Evolutionary conservation across 2,113 vertebrate genomes (phyloP).

Genomic region (Phyllopteryx taeniolatus): DNA sequence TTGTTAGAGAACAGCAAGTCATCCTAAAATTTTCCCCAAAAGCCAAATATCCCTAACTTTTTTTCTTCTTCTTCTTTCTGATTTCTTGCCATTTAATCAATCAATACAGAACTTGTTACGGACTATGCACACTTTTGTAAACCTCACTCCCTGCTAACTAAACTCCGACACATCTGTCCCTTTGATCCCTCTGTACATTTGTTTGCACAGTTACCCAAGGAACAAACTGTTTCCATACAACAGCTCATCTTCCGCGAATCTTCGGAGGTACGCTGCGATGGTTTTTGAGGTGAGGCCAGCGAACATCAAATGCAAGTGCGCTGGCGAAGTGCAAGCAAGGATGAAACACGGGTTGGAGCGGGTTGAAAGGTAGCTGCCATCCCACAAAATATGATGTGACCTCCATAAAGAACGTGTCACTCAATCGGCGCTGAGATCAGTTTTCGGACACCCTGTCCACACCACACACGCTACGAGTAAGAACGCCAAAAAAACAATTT

Average conservation of each 20-base stretch:
- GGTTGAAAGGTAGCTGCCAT: slow-evolving; percentile 34
- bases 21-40: neutral
- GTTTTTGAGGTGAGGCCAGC: slow-evolving; percentile 44
- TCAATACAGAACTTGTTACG: neutral
- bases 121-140: neutral
- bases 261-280: slow-evolving; percentile 44
- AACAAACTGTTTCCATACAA: slow-evolving; percentile 50
- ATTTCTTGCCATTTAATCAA: neutral
- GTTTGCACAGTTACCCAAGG: slow-evolving; percentile 49
- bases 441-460: neutral
- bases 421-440: neutral
- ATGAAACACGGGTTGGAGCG: slow-evolving; percentile 35
- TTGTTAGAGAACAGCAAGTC: neutral
- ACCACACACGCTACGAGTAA: neutral
- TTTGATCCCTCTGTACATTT: slow-evolving; percentile 22
- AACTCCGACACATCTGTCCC: slow-evolving; percentile 16
- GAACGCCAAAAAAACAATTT: neutral
- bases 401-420: slow-evolving; percentile 21
- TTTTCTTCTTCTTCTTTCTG: neutral
- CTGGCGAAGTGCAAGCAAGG: slow-evolving; percentile 31
- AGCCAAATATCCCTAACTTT: neutral
- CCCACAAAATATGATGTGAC: slow-evolving; percentile 47
- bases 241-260: slow-evolving; percentile 28
- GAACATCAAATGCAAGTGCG: slow-evolving; percentile 18
- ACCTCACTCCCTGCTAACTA: neutral